Base-by-base conservation (phyloP, 2,113 vertebrate species). In the Rhinopomastus cyanomelas region DNA sequence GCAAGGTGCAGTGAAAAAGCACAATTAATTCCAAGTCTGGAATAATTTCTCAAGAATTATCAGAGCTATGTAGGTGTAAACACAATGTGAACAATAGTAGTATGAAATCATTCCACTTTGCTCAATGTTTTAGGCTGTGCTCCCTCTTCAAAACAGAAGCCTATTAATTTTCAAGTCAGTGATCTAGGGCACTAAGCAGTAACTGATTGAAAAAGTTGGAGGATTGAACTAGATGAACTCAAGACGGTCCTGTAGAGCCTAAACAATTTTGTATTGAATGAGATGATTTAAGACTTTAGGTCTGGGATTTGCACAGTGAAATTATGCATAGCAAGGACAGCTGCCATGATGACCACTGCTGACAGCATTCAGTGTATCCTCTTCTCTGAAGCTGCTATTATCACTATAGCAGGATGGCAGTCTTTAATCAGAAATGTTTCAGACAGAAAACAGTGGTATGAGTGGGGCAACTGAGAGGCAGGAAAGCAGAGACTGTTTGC, bases 11-110 rank as follows among this genome's bases (percentile, higher is more conserved):
- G 39, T 0, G 2, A 68, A 75, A 79, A 89, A 65, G 14, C 17
- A 9, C 81, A 53, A 34, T 67, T 61, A 82, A 81, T 65, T 87
- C 29, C 21, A 64, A 20, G 16, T 26, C 26, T 81, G 74, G 49
- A 87, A 48, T 81, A 78, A 81, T 75, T 90, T 65, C 30, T 86
- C 53, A 90, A 64, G 66, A 78, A 84, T 90, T 78, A 84, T 37
- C 30, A 66, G 56, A 67, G n/a, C 20, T 67, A 21, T 66, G 68
- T 52, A 67, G 9, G 17, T 79, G n/a, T 46, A 49, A 83, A 62
- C 19, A 22, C 6, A 68, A 62, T 81, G 55, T 30, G 36, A 90
- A 18, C 17, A 65, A 5, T 26, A 11, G 30, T 37, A 59, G 19
- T 22, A 30, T 73, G 42, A 12, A 74, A 48, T 7, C 11, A 5